phyloP scores from a whole-genome alignment of 2,113 vertebrate genomes.

The Sinosuthora webbiana region DNA sequence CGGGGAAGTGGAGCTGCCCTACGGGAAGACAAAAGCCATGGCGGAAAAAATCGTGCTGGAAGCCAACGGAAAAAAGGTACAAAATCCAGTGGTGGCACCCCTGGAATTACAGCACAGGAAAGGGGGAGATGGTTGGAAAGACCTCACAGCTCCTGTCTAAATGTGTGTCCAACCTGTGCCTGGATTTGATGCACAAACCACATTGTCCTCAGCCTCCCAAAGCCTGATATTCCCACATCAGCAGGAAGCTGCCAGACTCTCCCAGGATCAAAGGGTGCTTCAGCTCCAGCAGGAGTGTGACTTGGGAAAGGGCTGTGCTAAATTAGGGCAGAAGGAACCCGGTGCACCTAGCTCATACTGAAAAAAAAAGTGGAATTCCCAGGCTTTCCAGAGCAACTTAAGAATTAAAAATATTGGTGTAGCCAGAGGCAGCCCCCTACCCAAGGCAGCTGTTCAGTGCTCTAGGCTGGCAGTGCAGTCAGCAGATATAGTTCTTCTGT shows the following conservation, averaged over 20 bases:
- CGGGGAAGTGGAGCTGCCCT: slow-evolving; percentile 29
- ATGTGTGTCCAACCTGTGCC: neutral
- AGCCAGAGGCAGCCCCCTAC: neutral
- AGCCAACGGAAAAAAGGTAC: slow-evolving; percentile 25
- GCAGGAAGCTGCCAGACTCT: neutral
- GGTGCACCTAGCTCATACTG: neutral
- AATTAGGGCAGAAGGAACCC: neutral
- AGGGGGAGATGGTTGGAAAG: neutral
- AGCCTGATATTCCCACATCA: neutral
- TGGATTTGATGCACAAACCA: neutral
- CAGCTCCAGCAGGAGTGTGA: neutral
- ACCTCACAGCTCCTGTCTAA: neutral
- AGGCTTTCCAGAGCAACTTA: neutral
- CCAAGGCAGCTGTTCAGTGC: neutral
- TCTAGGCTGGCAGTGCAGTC: neutral
- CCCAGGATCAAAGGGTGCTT: neutral
- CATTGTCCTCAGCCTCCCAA: neutral
- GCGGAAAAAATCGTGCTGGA: slow-evolving; percentile 27
- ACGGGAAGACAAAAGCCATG: slow-evolving; percentile 40
- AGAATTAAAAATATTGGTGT: neutral
- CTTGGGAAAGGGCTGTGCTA: neutral
- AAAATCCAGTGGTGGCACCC: neutral
- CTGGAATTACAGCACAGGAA: neutral
- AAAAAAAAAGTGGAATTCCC: neutral
- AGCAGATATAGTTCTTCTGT: neutral